Percentiles rank a stretch among this genome's conserved stretches.
These are phyloP conservation scores for Lateolabrax maculatus DNA, from an alignment of 2,797 vertebrate genomes.

Conservation along the genomic window DNA sequence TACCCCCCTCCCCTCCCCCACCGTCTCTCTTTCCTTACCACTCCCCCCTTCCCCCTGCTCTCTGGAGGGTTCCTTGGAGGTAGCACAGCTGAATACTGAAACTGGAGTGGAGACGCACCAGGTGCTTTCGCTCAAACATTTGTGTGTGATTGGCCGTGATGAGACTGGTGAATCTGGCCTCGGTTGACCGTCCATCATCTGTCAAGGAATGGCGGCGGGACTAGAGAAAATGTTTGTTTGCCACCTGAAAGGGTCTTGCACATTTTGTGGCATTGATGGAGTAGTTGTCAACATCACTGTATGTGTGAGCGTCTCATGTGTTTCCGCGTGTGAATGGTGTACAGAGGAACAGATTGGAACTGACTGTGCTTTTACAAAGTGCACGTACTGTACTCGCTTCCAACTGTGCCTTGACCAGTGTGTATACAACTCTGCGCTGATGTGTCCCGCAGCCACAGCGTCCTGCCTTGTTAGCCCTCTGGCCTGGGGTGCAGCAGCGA, in stretches of 20 bases:
- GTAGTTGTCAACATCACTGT: conserved; percentile 32
- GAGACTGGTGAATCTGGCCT: conserved; percentile 39
- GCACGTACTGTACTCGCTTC: background rate
- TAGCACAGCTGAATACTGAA: conserved; percentile 38
- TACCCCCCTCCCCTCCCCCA: background rate
- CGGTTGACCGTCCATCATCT: conserved; percentile 42
- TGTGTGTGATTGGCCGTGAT: conserved; percentile 46
- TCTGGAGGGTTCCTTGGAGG: conserved; percentile 2
- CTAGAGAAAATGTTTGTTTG: conserved; percentile 50
- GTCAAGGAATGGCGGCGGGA: conserved; percentile 3
- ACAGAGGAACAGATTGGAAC: background rate
- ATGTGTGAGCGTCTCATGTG: conserved; percentile 17
- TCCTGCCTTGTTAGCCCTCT: conserved; percentile 33
- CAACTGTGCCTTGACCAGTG: background rate
- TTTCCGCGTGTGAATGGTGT: conserved; percentile 14
- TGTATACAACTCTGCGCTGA: conserved; percentile 16
- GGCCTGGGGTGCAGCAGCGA: conserved; percentile 28
- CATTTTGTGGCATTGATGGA: conserved; percentile 35
- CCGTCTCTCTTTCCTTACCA: background rate
- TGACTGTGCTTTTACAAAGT: conserved; percentile 16
- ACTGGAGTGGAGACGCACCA: conserved; percentile 34
- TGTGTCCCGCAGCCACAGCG: conserved; percentile 18
- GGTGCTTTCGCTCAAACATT: conserved; percentile 42
- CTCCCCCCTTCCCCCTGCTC: background rate
- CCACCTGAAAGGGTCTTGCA: conserved; percentile 12